phyloP scores from a whole-genome alignment of 2,888 invertebrate genomes.

The Teleogryllus oceanicus region DNA sequence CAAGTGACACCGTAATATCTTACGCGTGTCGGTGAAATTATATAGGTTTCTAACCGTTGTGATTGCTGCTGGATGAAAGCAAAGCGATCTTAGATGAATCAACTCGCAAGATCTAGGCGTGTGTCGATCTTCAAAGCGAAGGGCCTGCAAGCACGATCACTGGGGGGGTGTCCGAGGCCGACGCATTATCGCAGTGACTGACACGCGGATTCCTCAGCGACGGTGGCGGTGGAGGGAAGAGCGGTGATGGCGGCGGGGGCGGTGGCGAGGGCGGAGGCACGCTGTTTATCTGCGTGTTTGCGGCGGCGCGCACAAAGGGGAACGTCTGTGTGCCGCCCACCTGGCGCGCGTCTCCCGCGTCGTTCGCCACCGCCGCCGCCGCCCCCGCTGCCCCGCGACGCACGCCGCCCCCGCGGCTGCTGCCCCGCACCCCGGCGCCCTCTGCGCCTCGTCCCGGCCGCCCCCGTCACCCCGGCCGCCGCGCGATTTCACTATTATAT shows the following conservation, averaged over 20 bases:
- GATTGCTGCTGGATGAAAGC: too few species aligned
- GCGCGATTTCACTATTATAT: conserved; percentile 30
- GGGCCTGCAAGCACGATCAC: too few species aligned
- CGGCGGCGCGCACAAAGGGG: neutral
- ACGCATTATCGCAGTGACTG: neutral
- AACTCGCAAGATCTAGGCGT: too few species aligned
- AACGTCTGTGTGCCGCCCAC: neutral
- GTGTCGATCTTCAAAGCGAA: too few species aligned
- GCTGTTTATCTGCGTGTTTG: conserved; percentile 5
- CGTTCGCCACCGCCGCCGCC: neutral
- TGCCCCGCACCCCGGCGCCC: neutral
- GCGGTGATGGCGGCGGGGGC: neutral
- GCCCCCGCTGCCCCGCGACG: neutral
- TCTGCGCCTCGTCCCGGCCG: neutral
- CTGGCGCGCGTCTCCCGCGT: neutral
- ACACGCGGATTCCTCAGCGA: neutral
- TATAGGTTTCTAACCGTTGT: too few species aligned
- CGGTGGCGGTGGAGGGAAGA: neutral
- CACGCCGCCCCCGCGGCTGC: neutral
- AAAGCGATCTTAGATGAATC: too few species aligned
- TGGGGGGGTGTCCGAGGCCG: too few species aligned
- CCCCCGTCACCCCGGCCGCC: conserved; percentile 23
- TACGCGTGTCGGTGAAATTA: too few species aligned
- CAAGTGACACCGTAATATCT: too few species aligned
- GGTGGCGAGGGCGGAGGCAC: neutral